These are phyloP conservation scores for Diorhabda elongata DNA, from an alignment of 1,140 invertebrate species.

Conservation along the genomic window DNA sequence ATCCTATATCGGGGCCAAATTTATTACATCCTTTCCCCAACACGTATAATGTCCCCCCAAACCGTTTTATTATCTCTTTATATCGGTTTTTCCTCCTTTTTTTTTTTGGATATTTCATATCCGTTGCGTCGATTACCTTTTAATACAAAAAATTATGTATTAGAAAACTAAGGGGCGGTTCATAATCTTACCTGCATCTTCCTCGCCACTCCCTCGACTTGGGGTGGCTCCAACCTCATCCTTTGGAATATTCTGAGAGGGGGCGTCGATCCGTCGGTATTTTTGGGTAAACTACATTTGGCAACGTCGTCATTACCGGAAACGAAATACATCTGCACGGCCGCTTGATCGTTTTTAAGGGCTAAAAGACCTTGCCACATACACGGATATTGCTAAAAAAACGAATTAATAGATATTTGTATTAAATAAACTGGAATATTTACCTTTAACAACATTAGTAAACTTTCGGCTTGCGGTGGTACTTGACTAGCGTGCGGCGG, in stretches of 20 bases:
- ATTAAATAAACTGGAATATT: slow-evolving; percentile 26
- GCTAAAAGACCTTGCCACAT: slow-evolving; percentile 95
- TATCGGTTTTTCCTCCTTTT: no score
- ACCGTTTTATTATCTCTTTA: no score
- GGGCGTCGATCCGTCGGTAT: slow-evolving; percentile 74
- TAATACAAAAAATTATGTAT: no score
- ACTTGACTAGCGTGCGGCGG: slow-evolving; percentile 72
- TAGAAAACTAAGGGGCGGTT: not conserved
- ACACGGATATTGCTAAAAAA: slow-evolving; percentile 78
- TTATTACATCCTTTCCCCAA: no score
- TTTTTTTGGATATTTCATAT: no score
- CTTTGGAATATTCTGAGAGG: slow-evolving; percentile 89
- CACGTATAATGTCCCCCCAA: no score
- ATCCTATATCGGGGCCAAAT: no score
- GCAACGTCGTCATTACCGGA: slow-evolving; percentile 87
- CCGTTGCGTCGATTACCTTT: no score
- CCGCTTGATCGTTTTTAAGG: slow-evolving; percentile 92
- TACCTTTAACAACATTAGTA: slow-evolving; percentile 70
- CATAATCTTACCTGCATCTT: slow-evolving; percentile 83
- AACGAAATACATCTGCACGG: slow-evolving; percentile 97
- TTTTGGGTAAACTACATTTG: slow-evolving; percentile 72
- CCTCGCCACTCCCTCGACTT: slow-evolving; percentile 90
- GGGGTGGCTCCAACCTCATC: slow-evolving; percentile 91
- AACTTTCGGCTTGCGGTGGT: slow-evolving; percentile 70
- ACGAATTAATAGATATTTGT: slow-evolving; percentile 17